Evolutionary conservation across 2,113 vertebrate species (phyloP), one percentile per base, ranked within the genome.

Genomic region (Podarcis muralis): DNA sequence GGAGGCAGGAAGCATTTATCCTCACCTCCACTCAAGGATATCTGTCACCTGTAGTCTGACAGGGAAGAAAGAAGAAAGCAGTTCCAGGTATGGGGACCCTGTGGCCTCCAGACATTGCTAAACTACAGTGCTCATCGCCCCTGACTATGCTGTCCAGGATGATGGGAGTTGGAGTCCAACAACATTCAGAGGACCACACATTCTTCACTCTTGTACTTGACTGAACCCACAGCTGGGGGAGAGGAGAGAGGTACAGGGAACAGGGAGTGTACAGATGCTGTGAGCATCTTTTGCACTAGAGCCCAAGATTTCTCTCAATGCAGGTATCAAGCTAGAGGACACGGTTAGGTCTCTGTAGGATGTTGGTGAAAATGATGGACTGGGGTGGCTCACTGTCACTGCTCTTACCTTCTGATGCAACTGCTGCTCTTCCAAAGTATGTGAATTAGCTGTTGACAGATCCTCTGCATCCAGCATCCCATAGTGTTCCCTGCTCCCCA

Each of bases 341-440:
- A 69, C 2, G 2, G 22, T 57, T 76, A 48, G 23, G 40, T n/a
- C 78, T 72, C 69, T 75, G 53, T 25, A 40, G 53, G 40, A 30
- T 74, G 57, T 18, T 15, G 7, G 80, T 57, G 37, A 62, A 71
- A 83, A 48, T n/a, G 6, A 68, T 2, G 53, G 23, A 5, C 30
- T 76, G 9, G 37, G 83, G 25, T 65, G 35, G 81, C 35, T 20
- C n/a, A 0, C 20, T 37, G 25, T 37, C 32, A 3, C 1, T 12
- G 18, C 48, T 71, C 89, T 62, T 85, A 98, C 97, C 97, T 98
- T 97, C 91, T 98, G 97, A 23, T 97, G 97, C 40, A 96, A 97
- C 92, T 97, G 97, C 79, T 98, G 97, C 32, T 98, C 97, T 93
- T 98, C 94, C 8, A 97, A 95, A 94, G 97, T 97, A 87, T 92